Evolutionary conservation across 2,113 vertebrate species (phyloP), one percentile per base, ranked within the genome.

Genomic region (Mustela nigripes): DNA sequence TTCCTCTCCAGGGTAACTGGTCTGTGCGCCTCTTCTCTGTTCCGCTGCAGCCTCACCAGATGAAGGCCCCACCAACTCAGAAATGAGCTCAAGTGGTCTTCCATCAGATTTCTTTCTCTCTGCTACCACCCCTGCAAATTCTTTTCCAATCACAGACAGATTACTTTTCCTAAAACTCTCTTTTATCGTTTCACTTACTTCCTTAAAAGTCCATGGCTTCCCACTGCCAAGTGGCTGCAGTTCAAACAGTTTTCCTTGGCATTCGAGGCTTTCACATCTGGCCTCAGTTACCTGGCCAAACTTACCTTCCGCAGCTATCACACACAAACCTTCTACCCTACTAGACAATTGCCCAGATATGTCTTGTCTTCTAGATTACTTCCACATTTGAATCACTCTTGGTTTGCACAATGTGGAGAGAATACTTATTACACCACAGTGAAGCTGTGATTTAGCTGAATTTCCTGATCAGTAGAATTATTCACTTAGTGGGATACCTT

Each of bases 391-490:
- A 92, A 33, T 95, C 69, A 28, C 39, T 91, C 84, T 83, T 84
- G 50, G 84, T 88, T 97, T 96, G 92, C 16, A 91, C 63, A 90
- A 28, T 33, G 14, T 26, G 19, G 31, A 28, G 60, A 63, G 69
- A 84, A 91, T 83, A 58, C 88, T 96, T 76, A 80, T 67, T 88
- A 91, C 76, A 90, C 85, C 87, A 89, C 80, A 78, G 18, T 9
- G 19, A n/a, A 81, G 11, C 14, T 94, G 48, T 97, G 74, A n/a
- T 74, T 85, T 53, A 91, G 11, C 16, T 48, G 78, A 82, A 82
- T 74, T 42, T 87, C 63, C 95, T 92, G 82, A 88, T 79, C 93
- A 79, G 93, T 62, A 67, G 81, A 89, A 82, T 94, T 91, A 95
- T 93, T 87, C 89, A 65, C 18, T 50, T 89, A 74, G 60, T 93